Evolutionary conservation across 2,888 invertebrate species (phyloP), one percentile per base, ranked within the genome.

Genomic region (Beris morrisii): DNA sequence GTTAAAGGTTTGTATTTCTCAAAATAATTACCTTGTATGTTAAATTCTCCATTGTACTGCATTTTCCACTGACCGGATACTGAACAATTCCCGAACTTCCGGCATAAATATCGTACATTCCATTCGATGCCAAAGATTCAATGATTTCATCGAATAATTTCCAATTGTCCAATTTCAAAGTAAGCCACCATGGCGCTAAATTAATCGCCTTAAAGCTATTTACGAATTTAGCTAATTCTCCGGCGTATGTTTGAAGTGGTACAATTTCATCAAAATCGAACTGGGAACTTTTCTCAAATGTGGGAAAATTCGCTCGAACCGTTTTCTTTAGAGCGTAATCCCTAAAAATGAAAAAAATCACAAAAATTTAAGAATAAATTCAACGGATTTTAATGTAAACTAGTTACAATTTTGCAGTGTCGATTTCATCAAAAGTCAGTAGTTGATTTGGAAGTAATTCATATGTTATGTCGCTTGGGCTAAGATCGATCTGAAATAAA

Each of bases 101-200:
- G 4, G 13, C 31, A 31, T 59, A 59, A n/a, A 59, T 31, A 31
- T 59, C 58, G 31, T 54, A 54, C 31, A 7, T 5, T 4, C 32
- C 48, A 13, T 7, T 30, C 11, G 46, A 12, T n/a, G 12, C 46
- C 2, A 59, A 4, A 31, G 11, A 12, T 13, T 59, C 58, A 4
- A 59, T 7, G 5, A 11, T 22, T 6, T 38, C 45, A 7, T 4
- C 46, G 7, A 59, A 6, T 2, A 12, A 9, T n/a, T 13, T 45
- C 58, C 58, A 59, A 7, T 46, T 48, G 9, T 7, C 30, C 13
- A 13, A 15, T 13, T 48, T 46, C 31, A 59, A 22, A 5, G 58
- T 44, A 2, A n/a, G 7, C 58, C 58, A 59, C 58, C 58, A 59
- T 46, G 58, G 48, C n/a, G 46, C 46, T 28, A 15, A 30, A 6